Conservation (phyloP, 1,140 invertebrate species). For the Asobara japonica region DNA sequence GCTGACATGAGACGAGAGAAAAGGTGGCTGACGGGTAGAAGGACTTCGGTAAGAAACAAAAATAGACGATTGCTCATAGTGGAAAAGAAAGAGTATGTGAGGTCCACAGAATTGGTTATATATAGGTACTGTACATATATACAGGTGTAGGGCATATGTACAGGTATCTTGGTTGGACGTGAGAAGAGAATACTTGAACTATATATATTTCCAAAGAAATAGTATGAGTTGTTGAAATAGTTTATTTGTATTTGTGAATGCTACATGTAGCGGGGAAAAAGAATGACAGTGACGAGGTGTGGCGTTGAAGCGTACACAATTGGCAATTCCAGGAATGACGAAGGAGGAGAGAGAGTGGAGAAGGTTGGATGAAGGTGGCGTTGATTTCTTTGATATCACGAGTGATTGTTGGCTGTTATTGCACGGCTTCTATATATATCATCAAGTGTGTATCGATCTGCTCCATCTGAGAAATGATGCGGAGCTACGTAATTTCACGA, state of each 20-base stretch:
- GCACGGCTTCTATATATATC: neutral
- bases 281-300: constrained; percentile 36
- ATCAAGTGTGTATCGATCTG: constrained; percentile 26
- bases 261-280: constrained; percentile 16
- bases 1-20: constrained; percentile 14
- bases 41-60: constrained; percentile 18
- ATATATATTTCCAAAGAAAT: neutral
- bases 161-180: neutral
- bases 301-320: constrained; percentile 43
- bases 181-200: neutral
- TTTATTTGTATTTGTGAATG: constrained; percentile 2
- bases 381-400: constrained; percentile 46
- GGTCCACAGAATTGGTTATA: too few species aligned
- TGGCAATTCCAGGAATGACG: constrained; percentile 36
- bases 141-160: neutral
- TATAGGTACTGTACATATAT: too few species aligned
- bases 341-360: neutral
- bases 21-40: neutral
- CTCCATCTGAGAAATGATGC: neutral
- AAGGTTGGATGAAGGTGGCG: constrained; percentile 5
- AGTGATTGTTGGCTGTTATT: constrained; percentile 38
- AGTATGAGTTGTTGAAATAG: neutral
- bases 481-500: neutral
- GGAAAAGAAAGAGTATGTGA: neutral
- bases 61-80: constrained; percentile 3